Evolutionary conservation across 2,888 invertebrate species (phyloP), one percentile per base, ranked within the genome.

Genomic region (Mesorhabditis spiculigera): DNA sequence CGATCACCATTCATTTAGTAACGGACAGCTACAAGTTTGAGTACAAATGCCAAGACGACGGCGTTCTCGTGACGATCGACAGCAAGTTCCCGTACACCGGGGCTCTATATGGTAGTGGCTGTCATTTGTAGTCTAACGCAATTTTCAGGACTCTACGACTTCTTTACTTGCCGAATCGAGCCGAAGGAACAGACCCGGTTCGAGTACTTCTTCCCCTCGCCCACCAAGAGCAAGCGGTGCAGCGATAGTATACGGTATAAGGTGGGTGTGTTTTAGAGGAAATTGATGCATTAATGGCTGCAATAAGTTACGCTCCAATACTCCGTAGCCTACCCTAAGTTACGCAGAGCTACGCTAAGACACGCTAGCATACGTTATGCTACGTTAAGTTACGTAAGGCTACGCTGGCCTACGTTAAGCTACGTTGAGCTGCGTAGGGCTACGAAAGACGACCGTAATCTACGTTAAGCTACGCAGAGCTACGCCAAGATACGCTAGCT

Each of bases 121-220:
- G 28, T 28, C 3, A 28, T 28, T 28, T 28, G 28, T 28, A 28
- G 28, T 28, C 28, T 28, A 28, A 28, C 28, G n/a, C n/a, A 50
- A 50, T 13, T 50, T 50, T n/a, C 58, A 50, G 58, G 86, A 8
- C 79, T 86, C 43, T 86, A 86, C 72, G 86, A 86, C 70, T 86
- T 83, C 73, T 86, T 86, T 74, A 82, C 86, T 5, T 86, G 86
- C 66, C 73, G 86, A 44, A 67, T 82, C 5, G 86, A 86, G 69
- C 86, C 86, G 16, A 79, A 81, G 68, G 83, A 83, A 67, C 64
- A 78, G 41, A 79, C 71, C 5, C 71, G 78, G 4, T 86, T 86
- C 66, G 78, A 81, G 43, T 78, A 79, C 70, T 78, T 83, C 68
- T 86, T 86, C 78, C 86, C 86, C 5, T 84, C 78, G 66, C 85